Conservation (phyloP, 2,113 vertebrate genomes). For the Petrocephalus microphthalmus region DNA sequence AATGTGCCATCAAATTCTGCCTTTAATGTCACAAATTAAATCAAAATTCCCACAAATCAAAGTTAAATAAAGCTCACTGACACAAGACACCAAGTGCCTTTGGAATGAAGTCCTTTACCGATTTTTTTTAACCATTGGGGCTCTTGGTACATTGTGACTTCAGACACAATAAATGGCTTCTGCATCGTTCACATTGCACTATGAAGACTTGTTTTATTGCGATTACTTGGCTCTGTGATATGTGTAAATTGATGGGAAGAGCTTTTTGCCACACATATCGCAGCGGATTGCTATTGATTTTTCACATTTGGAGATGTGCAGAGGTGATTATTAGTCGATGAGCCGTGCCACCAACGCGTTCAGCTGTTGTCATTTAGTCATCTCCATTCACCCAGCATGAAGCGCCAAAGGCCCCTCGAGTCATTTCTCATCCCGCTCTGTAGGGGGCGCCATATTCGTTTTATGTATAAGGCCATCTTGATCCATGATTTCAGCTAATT, state of each 20-base stretch:
- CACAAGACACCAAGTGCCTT: not conserved
- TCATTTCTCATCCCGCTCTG: not conserved
- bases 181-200: not conserved
- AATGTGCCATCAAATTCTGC: not conserved
- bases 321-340: not conserved
- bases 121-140: not conserved
- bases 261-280: not conserved
- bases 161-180: not conserved
- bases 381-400: not conserved
- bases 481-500: not conserved
- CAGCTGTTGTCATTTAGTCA: not conserved
- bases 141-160: not conserved
- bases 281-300: conserved; percentile 31
- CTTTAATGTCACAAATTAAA: not conserved
- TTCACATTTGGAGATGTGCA: conserved; percentile 10
- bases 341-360: not conserved
- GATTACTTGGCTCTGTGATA: not conserved
- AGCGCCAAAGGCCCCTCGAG: not conserved
- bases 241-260: not conserved
- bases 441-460: not conserved
- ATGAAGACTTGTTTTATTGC: not conserved
- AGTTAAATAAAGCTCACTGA: not conserved
- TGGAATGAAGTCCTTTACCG: not conserved
- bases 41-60: not conserved
- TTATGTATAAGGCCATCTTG: not conserved